Evolutionary conservation across 2,797 vertebrate genomes (phyloP).

Genomic region (Acipenser oxyrinchus): DNA sequence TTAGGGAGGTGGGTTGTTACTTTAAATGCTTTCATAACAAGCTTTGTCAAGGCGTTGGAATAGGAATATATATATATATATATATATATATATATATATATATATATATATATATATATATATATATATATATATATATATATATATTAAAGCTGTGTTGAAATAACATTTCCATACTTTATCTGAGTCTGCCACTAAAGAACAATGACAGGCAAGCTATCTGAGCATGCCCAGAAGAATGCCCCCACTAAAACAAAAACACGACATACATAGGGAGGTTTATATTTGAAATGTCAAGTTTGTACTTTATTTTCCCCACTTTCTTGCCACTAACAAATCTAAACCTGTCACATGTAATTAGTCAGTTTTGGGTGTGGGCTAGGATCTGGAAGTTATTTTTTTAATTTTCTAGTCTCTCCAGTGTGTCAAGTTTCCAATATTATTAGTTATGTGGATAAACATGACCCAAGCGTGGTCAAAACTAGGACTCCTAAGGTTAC

Average conservation of each 20-base stretch:
- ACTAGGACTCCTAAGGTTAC: conserved; percentile 16
- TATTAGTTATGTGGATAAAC: conserved; percentile 18
- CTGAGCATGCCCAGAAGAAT: neutral
- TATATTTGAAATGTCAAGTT: neutral
- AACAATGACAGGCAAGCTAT: too few relatives aligned
- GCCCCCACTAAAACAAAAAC: neutral
- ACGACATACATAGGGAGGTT: neutral
- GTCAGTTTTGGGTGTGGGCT: neutral
- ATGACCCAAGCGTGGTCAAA: conserved; percentile 20
- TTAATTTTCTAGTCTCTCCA: neutral
- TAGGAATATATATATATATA: too few relatives aligned
- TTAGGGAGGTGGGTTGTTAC: too few relatives aligned
- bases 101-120: too few relatives aligned
- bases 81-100: too few relatives aligned
- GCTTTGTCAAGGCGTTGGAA: too few relatives aligned
- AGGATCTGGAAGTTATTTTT: conserved; percentile 9
- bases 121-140: too few relatives aligned
- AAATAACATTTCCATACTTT: too few relatives aligned
- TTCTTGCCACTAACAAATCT: neutral
- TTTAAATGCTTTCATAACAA: too few relatives aligned
- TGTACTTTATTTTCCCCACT: neutral
- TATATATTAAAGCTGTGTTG: too few relatives aligned
- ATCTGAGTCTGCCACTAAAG: too few relatives aligned
- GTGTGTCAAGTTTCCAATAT: neutral
- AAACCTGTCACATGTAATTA: conserved; percentile 5